Evolutionary conservation across 2,113 vertebrate genomes (phyloP), one percentile per base, ranked within the genome.

Genomic region (Piprites chloris): DNA sequence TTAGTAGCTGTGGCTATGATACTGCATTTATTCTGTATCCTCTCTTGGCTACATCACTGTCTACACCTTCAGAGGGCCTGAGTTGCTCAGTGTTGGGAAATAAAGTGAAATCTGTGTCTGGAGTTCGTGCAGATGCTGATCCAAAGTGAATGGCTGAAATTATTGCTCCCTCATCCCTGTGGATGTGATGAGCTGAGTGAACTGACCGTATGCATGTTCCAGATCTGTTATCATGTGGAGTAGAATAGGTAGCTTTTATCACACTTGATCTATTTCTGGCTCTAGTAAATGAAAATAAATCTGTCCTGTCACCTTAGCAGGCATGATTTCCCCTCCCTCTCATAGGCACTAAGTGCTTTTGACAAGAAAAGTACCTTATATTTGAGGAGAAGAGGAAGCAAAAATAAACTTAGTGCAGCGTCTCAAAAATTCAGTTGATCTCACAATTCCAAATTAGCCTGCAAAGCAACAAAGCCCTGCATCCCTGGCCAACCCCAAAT

Each of bases 251-350:
- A 86, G 37, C 24, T 83, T 90, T 77, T 41, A 18, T 61, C 76
- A 73, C 89, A 58, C 59, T 88, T 14, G 5, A 44, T 87, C 86
- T 88, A 9, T 50, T 77, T 81, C 76, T 95, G 80, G 23, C 50
- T 22, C 14, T 12, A 39, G 24, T 3, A 87, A 84, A 92, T 63
- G 73, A 84, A 89, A 90, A 86, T 35, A 86, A 93, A 97, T 67
- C 59, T 50, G 32, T 61, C 39, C 89, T 72, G 59, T 47, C 91
- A 68, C 76, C 84, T 90, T 56, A 77, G 79, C 55, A 88, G 59
- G 35, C 18, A 10, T 2, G 42, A 52, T 18, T 86, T 81, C 49
- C 33, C 50, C 42, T 41, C 47, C 63, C 35, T 63, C 39, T 67
- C 73, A 27, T 1, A n/a, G 46, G 27, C 23, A 47, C 13, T 61